Conservation (phyloP, 92 coral and sea anemone species). For the Muricea muricata region DNA sequence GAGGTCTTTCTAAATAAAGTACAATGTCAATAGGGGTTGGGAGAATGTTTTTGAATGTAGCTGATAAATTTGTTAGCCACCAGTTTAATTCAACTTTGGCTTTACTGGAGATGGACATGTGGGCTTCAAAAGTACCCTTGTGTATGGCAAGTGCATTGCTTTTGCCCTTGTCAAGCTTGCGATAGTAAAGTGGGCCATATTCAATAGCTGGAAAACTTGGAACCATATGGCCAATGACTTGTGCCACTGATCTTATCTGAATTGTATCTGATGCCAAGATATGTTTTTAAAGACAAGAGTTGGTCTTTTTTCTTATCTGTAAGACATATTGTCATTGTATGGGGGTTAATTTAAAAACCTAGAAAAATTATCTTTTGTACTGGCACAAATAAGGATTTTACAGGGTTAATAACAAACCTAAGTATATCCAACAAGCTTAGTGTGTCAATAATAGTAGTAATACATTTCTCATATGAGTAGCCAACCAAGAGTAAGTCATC, state of each 20-base stretch:
- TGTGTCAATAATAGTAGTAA: background rate
- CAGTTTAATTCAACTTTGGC: background rate
- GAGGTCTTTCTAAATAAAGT: constrained; percentile 23
- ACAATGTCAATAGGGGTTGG: constrained; percentile 20
- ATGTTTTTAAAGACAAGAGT: background rate
- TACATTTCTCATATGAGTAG: background rate
- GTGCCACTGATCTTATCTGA: constrained; percentile 32
- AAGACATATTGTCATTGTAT: constrained; percentile 1
- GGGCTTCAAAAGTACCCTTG: constrained; percentile 24
- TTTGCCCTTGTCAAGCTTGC: constrained; percentile 19
- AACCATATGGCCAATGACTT: constrained; percentile 48
- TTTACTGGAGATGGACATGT: background rate
- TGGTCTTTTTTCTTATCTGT: background rate
- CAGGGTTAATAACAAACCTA: constrained; percentile 26
- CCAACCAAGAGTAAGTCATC: constrained; percentile 29
- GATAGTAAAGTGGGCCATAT: constrained; percentile 30
- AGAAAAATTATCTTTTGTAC: constrained; percentile 9
- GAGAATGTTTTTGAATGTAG: background rate
- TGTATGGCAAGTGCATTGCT: background rate
- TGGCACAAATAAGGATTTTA: constrained; percentile 46
- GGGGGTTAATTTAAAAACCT: background rate
- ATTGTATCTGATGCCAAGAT: background rate
- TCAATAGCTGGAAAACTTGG: constrained; percentile 22
- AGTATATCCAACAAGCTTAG: background rate
- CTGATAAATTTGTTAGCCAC: background rate